A percentile compares a stretch with the other conserved stretches of the same genome.
phyloP scores from a whole-genome alignment of 2,888 invertebrate genomes.

The Xestobium rufovillosum region DNA sequence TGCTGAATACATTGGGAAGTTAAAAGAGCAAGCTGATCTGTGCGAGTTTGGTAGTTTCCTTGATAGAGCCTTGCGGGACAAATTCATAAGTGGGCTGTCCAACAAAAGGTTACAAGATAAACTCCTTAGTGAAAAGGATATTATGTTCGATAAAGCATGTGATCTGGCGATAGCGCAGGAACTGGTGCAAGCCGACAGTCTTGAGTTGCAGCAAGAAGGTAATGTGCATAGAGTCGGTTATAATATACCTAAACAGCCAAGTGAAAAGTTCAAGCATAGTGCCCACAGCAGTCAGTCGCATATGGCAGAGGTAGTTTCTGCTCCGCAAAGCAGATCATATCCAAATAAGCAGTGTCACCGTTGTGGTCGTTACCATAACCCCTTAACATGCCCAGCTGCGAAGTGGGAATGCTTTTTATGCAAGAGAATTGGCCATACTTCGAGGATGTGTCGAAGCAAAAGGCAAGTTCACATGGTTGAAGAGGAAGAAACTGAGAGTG shows the following conservation, averaged over 20 bases:
- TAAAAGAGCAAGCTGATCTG: constrained; percentile 9
- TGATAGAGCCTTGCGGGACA: constrained; percentile 15
- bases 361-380: constrained; percentile 6
- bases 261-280: too few species aligned
- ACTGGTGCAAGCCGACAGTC: too few species aligned
- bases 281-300: too few species aligned
- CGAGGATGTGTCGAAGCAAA: constrained; percentile 4
- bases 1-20: constrained; percentile 11
- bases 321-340: too few species aligned
- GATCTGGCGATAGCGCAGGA: too few species aligned
- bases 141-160: too few species aligned
- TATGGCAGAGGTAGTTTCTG: too few species aligned
- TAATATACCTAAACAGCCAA: too few species aligned
- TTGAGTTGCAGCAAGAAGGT: too few species aligned
- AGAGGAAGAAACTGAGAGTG: not conserved
- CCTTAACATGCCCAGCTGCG: constrained; percentile 5
- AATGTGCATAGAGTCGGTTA: too few species aligned
- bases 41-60: constrained; percentile 15
- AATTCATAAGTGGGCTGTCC: constrained; percentile 13
- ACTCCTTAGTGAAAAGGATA: too few species aligned
- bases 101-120: constrained; percentile 13
- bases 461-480: not conserved
- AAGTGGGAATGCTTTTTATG: constrained; percentile 6
- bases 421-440: constrained; percentile 6
- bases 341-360: constrained; percentile 4